Conservation (phyloP, 2,888 invertebrate genomes). For the Dicranocentrus wangi region DNA sequence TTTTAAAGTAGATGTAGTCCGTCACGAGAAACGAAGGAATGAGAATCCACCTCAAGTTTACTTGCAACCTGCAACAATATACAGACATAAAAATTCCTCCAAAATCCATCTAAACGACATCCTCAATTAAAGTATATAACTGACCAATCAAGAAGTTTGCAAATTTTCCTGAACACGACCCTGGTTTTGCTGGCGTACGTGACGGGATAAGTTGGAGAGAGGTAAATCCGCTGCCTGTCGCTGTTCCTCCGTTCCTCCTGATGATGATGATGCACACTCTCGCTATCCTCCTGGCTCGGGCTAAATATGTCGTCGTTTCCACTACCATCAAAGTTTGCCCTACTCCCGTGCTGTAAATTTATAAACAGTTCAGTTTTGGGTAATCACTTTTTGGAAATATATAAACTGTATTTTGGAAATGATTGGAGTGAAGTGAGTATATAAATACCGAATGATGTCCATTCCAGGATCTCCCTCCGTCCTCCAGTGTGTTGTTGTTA, state of each 20-base stretch:
- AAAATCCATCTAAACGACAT: not conserved
- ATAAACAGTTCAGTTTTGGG: not conserved
- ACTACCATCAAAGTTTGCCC: too few relatives aligned
- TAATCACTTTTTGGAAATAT: too few relatives aligned
- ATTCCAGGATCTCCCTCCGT: not conserved
- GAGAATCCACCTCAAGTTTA: constrained; percentile 42
- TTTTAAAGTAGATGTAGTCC: constrained; percentile 51
- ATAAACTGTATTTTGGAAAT: too few relatives aligned
- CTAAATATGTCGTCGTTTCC: constrained; percentile 2
- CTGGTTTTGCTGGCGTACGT: not conserved
- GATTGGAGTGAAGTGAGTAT: not conserved
- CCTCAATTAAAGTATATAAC: not conserved
- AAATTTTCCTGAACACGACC: not conserved
- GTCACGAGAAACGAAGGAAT: constrained; percentile 21
- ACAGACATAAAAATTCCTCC: not conserved
- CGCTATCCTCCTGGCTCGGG: not conserved
- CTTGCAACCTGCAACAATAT: constrained; percentile 19
- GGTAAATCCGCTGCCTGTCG: constrained; percentile 32
- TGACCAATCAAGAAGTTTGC: not conserved
- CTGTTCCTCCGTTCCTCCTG: not conserved
- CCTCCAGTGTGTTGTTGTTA: not conserved
- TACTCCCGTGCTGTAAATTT: not conserved
- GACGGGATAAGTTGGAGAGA: constrained; percentile 17
- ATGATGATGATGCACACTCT: not conserved
- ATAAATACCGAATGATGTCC: not conserved